Percentiles rank a stretch among this genome's conserved stretches.
phyloP scores from a whole-genome alignment of 1,140 invertebrate genomes.

The Grapholita molesta region DNA sequence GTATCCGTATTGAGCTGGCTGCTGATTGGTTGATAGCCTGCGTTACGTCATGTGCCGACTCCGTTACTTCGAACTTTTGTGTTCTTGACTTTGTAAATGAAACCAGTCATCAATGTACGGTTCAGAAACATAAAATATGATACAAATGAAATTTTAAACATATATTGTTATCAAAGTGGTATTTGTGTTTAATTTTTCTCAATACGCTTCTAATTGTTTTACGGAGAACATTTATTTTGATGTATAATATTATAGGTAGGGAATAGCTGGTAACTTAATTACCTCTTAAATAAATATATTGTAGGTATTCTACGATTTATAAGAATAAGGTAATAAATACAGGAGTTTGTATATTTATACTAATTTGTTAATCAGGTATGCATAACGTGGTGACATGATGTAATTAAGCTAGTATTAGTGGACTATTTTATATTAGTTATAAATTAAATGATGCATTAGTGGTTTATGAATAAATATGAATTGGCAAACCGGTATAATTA shows the following conservation, averaged over 20 bases:
- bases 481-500: background rate
- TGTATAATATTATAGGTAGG: no score
- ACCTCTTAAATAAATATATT: no score
- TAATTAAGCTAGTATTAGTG: background rate
- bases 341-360: background rate
- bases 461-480: background rate
- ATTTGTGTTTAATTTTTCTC: no score
- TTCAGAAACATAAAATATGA: background rate
- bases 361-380: background rate
- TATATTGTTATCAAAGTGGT: no score
- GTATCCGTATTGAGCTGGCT: slow-evolving; percentile 18
- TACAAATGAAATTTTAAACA: no score
- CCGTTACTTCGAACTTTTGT: slow-evolving; percentile 22
- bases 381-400: background rate
- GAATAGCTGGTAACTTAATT: no score
- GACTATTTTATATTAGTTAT: background rate
- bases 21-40: background rate
- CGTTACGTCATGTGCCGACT: slow-evolving; percentile 13
- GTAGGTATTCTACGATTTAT: no score
- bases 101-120: background rate
- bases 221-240: no score
- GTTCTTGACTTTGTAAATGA: background rate
- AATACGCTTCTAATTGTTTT: no score
- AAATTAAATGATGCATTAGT: background rate
- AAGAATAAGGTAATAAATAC: no score